These are phyloP conservation scores for Embidobia sp. DNA, from an alignment of 2,888 invertebrate genomes.

Conservation along the genomic window DNA sequence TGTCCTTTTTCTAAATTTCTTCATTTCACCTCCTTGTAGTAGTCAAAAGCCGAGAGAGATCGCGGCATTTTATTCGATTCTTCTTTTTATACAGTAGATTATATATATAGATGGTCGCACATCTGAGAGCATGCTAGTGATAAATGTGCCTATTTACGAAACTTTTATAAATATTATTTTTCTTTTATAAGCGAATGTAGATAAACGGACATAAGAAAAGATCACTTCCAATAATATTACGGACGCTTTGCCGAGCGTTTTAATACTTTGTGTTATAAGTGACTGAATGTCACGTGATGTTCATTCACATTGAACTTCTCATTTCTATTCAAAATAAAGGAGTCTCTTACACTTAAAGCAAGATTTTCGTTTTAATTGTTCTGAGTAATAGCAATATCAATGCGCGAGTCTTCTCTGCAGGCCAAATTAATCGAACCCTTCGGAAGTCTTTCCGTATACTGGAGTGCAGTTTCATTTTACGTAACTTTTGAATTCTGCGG, in stretches of 20 bases:
- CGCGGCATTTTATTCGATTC: conserved; percentile 16
- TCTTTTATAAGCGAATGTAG: conserved; percentile 16
- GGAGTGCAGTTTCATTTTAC: conserved; percentile 39
- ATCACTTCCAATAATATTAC: too few relatives aligned
- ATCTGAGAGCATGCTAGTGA: conserved; percentile 14
- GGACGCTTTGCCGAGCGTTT: too few relatives aligned
- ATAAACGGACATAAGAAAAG: too few relatives aligned
- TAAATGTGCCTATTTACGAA: conserved; percentile 29
- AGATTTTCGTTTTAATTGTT: conserved; percentile 20
- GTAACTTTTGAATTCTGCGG: conserved; percentile 36
- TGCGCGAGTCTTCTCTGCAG: conserved; percentile 16
- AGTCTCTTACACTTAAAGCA: conserved; percentile 5
- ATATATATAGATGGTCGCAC: conserved; percentile 4
- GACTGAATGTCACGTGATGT: too few relatives aligned
- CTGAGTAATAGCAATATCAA: conserved; percentile 24
- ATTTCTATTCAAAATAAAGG: background rate
- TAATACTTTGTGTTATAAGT: too few relatives aligned
- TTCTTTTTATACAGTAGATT: conserved; percentile 6
- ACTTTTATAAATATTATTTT: conserved; percentile 36
- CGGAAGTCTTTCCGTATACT: conserved; percentile 15
- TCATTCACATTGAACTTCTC: too few relatives aligned
- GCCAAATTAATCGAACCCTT: conserved; percentile 36
- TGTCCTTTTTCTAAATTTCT: background rate
- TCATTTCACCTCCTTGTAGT: background rate
- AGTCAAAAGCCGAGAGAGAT: conserved; percentile 32